Evolutionary conservation across 2,797 vertebrate species (phyloP), one percentile per base, ranked within the genome.

Genomic region (Onychomys arenicola): DNA sequence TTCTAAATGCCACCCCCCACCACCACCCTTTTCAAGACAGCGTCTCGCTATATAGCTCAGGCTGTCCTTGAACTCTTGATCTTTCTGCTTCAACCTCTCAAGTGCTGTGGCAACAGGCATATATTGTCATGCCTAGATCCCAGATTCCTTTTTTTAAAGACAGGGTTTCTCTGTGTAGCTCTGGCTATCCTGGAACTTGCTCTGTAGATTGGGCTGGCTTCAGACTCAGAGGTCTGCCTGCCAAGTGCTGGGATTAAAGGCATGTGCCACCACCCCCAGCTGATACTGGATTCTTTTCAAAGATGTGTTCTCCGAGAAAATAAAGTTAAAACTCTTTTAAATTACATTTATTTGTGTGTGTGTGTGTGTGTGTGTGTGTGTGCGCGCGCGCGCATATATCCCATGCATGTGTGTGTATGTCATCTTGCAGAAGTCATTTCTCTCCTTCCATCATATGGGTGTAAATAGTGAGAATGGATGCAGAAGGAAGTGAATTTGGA

Each of bases 401-500:
- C 21, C 43, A 69, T 69, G 32, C 6, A 37, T 10, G 3, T 34
- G 12, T 67, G 17, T 84, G 40, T 84, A 46, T 63, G 40, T 7
- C 61, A 65, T 1, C 61, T 65, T 65, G 61, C 29, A 65, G 29
- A 61, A 65, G 82, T 49, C 29, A 69, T 12, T 37, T n/a, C 46
- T 49, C 46, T 86, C 43, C 19, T 85, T 69, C 84, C 6, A 52
- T 23, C 23, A 37, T 69, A 37, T 71, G 46, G 46, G 46, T 46
- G 32, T 81, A 93, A 85, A 91, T 57, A 67, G 34, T 89, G 34
- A 61, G 37, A 93, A 21, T 34, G 94, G 32, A 55, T 96, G n/a
- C 17, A 90, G 46, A 90, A 7, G 91, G 81, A 95, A 90, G 75
- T 52, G 46, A 80, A 91, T 93, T 73, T 92, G 46, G 93, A 81